A percentile compares a stretch with the other conserved stretches of the same genome.
Evolutionary conservation across 2,797 vertebrate genomes (phyloP).

Genomic region (Remorina albescens): DNA sequence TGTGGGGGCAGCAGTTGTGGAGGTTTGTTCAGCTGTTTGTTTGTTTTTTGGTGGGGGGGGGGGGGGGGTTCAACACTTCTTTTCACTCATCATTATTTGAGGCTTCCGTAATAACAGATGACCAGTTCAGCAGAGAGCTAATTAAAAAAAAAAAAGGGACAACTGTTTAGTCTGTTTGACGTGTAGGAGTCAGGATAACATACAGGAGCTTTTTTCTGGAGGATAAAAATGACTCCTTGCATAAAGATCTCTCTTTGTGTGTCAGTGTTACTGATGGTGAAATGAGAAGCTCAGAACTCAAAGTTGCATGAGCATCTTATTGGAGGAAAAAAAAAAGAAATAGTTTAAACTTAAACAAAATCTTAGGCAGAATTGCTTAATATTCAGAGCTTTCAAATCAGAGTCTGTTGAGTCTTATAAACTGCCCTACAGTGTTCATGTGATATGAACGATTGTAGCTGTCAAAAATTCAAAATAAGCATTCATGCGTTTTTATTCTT

Average conservation of each 20-base stretch:
- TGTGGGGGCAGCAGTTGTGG: slow-evolving; percentile 33
- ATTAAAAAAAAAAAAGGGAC: slow-evolving; percentile 11
- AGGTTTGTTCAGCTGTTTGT: slow-evolving; percentile 37
- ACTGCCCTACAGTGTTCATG: not conserved
- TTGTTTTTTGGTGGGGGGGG: no score
- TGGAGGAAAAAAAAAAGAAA: not conserved
- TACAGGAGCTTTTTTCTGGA: not conserved
- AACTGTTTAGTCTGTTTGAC: not conserved
- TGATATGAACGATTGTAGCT: not conserved
- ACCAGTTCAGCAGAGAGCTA: slow-evolving; percentile 21
- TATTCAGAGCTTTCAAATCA: no score
- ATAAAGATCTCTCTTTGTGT: not conserved
- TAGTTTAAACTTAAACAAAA: no score
- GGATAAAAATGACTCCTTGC: not conserved
- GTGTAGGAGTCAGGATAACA: not conserved
- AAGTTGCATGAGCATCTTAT: slow-evolving; percentile 12
- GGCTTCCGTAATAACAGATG: not conserved
- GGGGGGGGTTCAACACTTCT: not conserved
- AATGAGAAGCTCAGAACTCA: slow-evolving; percentile 4
- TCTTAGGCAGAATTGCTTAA: no score
- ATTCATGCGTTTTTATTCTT: not conserved
- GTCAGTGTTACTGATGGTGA: not conserved
- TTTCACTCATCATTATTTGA: slow-evolving; percentile 28
- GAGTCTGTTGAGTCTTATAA: not conserved
- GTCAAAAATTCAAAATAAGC: not conserved